A percentile compares a stretch with the other conserved stretches of the same genome.
These are phyloP conservation scores for Malacosoma neustria DNA, from an alignment of 2,888 invertebrate genomes.

Conservation along the genomic window DNA sequence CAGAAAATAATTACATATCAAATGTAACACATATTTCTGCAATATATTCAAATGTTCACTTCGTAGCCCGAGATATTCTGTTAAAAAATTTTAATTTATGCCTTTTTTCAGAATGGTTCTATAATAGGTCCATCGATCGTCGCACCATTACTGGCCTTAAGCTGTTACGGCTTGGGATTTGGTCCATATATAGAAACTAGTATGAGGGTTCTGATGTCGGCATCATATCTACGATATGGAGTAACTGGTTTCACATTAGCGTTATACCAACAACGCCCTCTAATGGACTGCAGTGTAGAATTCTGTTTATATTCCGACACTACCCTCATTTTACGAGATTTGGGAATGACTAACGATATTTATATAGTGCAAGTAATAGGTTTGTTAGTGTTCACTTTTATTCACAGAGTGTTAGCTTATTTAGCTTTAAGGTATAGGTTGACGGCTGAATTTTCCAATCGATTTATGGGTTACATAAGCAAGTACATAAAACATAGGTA, in stretches of 20 bases:
- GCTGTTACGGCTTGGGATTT: conserved; percentile 79
- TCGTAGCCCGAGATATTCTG: too few species aligned
- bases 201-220: conserved; percentile 72
- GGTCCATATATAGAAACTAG: conserved; percentile 63
- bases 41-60: too few species aligned
- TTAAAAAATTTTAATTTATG: too few species aligned
- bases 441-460: conserved; percentile 70
- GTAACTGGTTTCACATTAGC: conserved; percentile 76
- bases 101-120: conserved; percentile 77
- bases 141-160: conserved; percentile 72
- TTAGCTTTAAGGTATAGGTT: conserved; percentile 74
- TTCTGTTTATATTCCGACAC: conserved; percentile 76
- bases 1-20: too few species aligned
- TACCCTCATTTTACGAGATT: conserved; percentile 75
- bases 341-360: conserved; percentile 73
- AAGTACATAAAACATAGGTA: conserved; percentile 71
- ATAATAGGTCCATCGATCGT: conserved; percentile 73
- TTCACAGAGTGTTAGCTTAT: conserved; percentile 71
- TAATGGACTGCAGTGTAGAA: conserved; percentile 75
- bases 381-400: conserved; percentile 69
- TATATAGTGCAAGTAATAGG: conserved; percentile 73
- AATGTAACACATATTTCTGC: too few species aligned
- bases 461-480: conserved; percentile 67
- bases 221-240: conserved; percentile 80
- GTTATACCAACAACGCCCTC: conserved; percentile 74